Percentiles rank a stretch among this genome's conserved stretches.
Evolutionary conservation across 2,113 vertebrate genomes (phyloP).

Genomic region (Phyllostomus hastatus): DNA sequence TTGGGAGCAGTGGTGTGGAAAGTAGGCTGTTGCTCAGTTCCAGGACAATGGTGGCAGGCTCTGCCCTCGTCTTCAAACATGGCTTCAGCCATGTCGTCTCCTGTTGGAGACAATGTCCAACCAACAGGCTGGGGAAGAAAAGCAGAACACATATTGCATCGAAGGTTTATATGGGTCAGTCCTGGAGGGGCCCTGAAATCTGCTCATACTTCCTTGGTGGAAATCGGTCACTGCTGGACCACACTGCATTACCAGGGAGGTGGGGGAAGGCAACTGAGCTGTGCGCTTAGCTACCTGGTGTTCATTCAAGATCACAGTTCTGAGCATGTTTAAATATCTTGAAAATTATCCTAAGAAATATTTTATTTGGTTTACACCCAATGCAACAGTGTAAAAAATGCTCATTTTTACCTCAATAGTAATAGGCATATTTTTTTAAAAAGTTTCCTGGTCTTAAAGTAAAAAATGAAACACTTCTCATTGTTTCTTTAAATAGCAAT

Average conservation of each 20-base stretch:
- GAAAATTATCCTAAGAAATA: background rate
- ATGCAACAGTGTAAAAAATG: background rate
- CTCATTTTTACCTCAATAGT: background rate
- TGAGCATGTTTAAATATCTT: background rate
- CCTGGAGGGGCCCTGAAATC: background rate
- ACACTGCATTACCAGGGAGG: too few relatives aligned
- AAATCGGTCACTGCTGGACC: rapidly evolving
- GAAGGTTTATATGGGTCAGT: background rate
- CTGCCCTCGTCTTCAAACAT: background rate
- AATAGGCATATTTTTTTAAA: background rate
- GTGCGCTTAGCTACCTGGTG: background rate
- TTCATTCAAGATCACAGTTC: background rate
- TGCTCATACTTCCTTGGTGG: background rate
- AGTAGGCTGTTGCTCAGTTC: background rate
- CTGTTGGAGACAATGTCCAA: too few relatives aligned
- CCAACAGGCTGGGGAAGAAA: background rate
- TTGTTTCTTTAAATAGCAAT: background rate
- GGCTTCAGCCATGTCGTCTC: background rate
- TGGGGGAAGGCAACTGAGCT: background rate
- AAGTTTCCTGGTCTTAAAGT: background rate
- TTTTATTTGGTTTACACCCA: background rate
- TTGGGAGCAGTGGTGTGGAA: background rate
- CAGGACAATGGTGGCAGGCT: background rate
- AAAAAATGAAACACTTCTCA: background rate
- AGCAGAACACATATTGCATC: background rate